Percentiles rank a stretch among this genome's conserved stretches.
Conservation (phyloP, 2,888 invertebrate genomes). For the Entomobrya multifasciata region DNA sequence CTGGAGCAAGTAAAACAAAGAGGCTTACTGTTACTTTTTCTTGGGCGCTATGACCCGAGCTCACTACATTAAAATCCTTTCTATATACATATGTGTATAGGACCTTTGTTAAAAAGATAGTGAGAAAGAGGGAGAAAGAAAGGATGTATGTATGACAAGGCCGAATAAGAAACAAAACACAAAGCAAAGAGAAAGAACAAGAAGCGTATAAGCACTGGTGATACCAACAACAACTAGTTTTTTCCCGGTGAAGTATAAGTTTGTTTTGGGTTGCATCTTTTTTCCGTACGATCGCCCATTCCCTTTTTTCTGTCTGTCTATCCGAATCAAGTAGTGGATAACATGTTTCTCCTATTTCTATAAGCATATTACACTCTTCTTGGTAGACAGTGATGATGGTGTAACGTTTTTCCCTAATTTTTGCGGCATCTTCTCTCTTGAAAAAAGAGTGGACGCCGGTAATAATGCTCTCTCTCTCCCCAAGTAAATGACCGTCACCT, state of each 20-base stretch:
- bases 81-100: neutral
- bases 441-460: neutral
- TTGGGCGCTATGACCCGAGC: constrained; percentile 21
- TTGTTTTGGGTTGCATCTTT: constrained; percentile 10
- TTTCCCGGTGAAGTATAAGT: constrained; percentile 17
- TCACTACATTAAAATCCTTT: neutral
- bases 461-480: neutral
- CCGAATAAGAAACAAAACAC: constrained; percentile 16
- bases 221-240: neutral
- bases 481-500: constrained; percentile 32
- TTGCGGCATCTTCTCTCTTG: constrained; percentile 33
- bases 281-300: neutral
- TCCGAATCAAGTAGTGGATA: too few species aligned
- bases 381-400: neutral
- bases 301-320: neutral
- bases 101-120: neutral
- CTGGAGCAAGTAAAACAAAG: neutral
- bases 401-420: constrained; percentile 18
- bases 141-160: constrained; percentile 40
- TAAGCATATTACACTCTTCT: neutral
- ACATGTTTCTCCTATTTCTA: neutral
- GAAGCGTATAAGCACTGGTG: neutral
- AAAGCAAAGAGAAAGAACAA: constrained; percentile 32
- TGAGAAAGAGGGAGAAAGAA: constrained; percentile 37
- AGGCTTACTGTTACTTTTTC: constrained; percentile 1